Conservation (phyloP, 2,113 vertebrate species). For the Menidia beryllina region DNA sequence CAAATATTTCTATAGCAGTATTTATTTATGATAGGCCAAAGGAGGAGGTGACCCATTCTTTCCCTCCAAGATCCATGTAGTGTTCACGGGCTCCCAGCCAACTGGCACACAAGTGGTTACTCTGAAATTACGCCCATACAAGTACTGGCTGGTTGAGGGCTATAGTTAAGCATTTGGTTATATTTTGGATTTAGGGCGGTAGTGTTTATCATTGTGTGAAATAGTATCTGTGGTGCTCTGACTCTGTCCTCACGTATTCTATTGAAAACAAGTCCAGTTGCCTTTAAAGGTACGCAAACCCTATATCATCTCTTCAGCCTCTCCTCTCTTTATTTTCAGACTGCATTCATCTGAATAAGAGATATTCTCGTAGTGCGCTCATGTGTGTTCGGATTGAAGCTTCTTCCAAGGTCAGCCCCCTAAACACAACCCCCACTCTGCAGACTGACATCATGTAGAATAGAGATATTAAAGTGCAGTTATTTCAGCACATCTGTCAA, state of each 20-base stretch:
- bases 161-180: constrained; percentile 56
- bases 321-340: neutral
- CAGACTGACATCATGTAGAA: neutral
- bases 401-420: too few species aligned
- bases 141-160: constrained; percentile 55
- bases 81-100: constrained; percentile 65
- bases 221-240: constrained; percentile 16
- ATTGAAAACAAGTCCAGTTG: constrained; percentile 27
- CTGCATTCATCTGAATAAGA: too few species aligned
- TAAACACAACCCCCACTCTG: too few species aligned
- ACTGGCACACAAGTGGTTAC: constrained; percentile 59
- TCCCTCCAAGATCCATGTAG: constrained; percentile 57
- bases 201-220: constrained; percentile 35
- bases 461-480: neutral
- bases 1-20: constrained; percentile 78
- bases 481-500: neutral
- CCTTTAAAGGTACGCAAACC: constrained; percentile 15
- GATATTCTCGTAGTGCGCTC: neutral
- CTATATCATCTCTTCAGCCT: too few species aligned
- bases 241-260: constrained; percentile 26
- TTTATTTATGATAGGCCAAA: constrained; percentile 77
- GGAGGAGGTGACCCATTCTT: constrained; percentile 63
- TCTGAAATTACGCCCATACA: constrained; percentile 63
- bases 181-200: constrained; percentile 31
- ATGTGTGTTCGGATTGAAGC: neutral